These are phyloP conservation scores for Phylloscopus collybita DNA, from an alignment of 2,797 vertebrate genomes.

Conservation along the genomic window DNA sequence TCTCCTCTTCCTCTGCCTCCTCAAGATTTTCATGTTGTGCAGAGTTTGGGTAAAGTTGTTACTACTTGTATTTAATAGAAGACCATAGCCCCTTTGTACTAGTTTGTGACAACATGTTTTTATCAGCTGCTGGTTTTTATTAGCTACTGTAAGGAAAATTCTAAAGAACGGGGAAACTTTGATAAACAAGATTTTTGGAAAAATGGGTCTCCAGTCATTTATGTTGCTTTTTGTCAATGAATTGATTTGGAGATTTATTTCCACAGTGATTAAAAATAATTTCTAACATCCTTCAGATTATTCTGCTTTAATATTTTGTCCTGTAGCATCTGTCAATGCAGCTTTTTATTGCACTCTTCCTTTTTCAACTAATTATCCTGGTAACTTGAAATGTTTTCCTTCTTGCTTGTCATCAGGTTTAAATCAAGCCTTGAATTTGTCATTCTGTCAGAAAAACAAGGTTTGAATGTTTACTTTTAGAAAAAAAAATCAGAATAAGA, in stretches of 20 bases:
- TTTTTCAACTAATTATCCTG: neutral
- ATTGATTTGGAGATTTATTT: neutral
- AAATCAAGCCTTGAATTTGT: conserved; percentile 16
- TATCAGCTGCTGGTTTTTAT: neutral
- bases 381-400: conserved; percentile 27
- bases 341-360: neutral
- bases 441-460: neutral
- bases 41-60: neutral
- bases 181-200: neutral
- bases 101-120: neutral
- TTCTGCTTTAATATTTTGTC: conserved; percentile 4
- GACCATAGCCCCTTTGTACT: neutral
- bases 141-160: neutral
- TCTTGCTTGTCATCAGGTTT: neutral
- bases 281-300: neutral
- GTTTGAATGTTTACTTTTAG: neutral
- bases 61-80: neutral
- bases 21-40: neutral
- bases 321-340: neutral
- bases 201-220: neutral
- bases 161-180: neutral
- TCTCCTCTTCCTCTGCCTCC: neutral
- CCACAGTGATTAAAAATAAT: neutral
- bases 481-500: neutral
- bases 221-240: neutral